Evolutionary conservation across 2,113 vertebrate species (phyloP).

Genomic region (Clarias macrocephalus): DNA sequence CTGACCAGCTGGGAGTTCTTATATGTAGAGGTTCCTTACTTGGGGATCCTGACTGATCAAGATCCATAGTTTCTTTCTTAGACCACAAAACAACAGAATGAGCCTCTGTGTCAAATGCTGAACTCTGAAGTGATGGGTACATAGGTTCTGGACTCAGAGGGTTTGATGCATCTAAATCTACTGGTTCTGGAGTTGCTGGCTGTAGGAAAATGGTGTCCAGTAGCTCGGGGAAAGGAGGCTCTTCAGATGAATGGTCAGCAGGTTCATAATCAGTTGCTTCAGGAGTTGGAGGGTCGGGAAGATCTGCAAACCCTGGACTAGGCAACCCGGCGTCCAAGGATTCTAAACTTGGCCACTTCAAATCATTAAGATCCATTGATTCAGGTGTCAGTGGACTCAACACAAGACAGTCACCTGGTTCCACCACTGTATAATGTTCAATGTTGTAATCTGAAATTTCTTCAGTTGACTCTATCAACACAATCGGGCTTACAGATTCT

Average conservation of each 20-base stretch:
- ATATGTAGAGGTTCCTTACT: not conserved
- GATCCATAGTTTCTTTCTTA: slow-evolving; percentile 36
- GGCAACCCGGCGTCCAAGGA: slow-evolving; percentile 49
- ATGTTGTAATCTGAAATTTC: slow-evolving; percentile 29
- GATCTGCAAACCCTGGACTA: slow-evolving; percentile 45
- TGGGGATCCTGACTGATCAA: not conserved
- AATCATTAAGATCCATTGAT: slow-evolving; percentile 53
- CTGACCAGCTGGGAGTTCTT: slow-evolving; percentile 45
- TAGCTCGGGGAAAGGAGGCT: slow-evolving; percentile 72
- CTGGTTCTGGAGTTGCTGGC: slow-evolving; percentile 50
- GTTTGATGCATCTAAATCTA: slow-evolving; percentile 24
- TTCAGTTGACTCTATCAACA: slow-evolving; percentile 11
- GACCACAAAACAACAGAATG: slow-evolving; percentile 51
- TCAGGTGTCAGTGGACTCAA: slow-evolving; percentile 52
- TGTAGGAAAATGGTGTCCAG: slow-evolving; percentile 59
- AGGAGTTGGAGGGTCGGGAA: slow-evolving; percentile 56
- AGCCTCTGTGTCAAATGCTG: slow-evolving; percentile 35
- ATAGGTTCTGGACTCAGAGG: slow-evolving; percentile 30
- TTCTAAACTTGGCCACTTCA: slow-evolving; percentile 54
- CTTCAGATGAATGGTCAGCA: slow-evolving; percentile 62
- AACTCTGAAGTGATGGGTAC: slow-evolving; percentile 31
- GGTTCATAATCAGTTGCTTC: slow-evolving; percentile 49
- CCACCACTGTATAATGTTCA: slow-evolving; percentile 42
- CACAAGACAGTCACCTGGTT: slow-evolving; percentile 48
- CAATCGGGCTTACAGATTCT: slow-evolving; percentile 34